Base-by-base conservation (phyloP, 2,888 invertebrate genomes). In the Noctua comes region DNA sequence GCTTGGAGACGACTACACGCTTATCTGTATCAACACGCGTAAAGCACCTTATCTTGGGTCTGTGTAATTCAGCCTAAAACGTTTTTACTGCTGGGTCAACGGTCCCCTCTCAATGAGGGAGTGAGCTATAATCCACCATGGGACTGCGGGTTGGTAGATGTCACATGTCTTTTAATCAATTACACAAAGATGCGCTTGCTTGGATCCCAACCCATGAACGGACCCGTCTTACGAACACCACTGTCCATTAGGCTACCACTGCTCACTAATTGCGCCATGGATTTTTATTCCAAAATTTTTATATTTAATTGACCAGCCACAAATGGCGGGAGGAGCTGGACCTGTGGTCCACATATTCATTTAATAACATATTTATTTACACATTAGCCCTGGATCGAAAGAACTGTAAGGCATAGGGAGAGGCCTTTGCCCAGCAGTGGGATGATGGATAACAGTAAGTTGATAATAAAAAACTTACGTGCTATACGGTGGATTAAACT, bases 401-500 rank as follows among this genome's bases (percentile, higher is more conserved):
- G 4, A 24, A 65, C 24, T 13, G 24, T 11, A 40, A 36, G 36
- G 16, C 21, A 64, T 64, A 21, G 5, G 24, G 36, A 11, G 10
- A 64, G 27, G 11, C 24, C 10, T 64, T 64, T 64, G 64, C 1
- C 16, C 31, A 64, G 64, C 36, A 24, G 24, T 24, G 5, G 1
- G 40, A 40, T 13, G 40, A 65, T 40, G 40, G 24, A 24, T 65
- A 40, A 65, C 8, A n/a, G 7, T n/a, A 66, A 43, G 8, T n/a
- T n/a, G 51, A 18, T 1, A 65, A n/a, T 40, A 57, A 54, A 69
- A 69, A 43, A 90, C 95, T 95, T 91, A 97, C 97, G 96, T 94
- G 84, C 91, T 90, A 27, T 88, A 78, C 4, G 97, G 96, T 11
- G 94, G 89, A 79, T 92, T 90, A 72, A 97, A 95, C 87, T 95